These are phyloP conservation scores for Phyllostomus discolor DNA, from an alignment of 2,113 vertebrate species.

Conservation along the genomic window DNA sequence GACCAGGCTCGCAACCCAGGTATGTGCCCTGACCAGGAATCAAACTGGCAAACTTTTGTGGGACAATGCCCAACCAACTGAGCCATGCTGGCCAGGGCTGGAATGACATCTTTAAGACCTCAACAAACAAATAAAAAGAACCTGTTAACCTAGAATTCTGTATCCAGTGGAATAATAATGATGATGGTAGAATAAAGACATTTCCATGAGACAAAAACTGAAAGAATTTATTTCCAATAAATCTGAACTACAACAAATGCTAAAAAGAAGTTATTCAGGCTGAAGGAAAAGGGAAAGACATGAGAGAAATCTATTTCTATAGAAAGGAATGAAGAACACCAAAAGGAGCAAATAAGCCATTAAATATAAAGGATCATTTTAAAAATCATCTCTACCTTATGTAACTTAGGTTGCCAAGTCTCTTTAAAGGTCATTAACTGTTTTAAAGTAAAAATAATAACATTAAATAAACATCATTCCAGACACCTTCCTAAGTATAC, in stretches of 20 bases:
- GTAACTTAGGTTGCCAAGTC: not conserved
- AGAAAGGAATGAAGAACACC: not conserved
- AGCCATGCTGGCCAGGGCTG: not conserved
- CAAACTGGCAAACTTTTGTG: no score
- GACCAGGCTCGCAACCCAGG: no score
- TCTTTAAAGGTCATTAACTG: not conserved
- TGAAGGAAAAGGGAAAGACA: not conserved
- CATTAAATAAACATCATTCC: not conserved
- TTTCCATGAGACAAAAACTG: not conserved
- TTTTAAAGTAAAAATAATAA: slow-evolving; percentile 4
- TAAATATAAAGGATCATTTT: not conserved
- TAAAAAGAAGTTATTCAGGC: not conserved
- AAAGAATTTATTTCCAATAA: not conserved
- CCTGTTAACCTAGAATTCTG: not conserved
- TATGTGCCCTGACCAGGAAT: no score
- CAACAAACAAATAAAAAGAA: not conserved
- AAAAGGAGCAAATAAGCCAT: not conserved
- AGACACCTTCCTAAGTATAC: not conserved
- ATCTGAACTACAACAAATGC: not conserved
- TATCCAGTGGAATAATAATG: not conserved
- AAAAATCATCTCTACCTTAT: not conserved
- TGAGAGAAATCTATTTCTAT: not conserved
- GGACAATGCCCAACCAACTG: no score
- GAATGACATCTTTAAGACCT: not conserved
- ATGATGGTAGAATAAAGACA: not conserved